Conservation (phyloP, 2,113 vertebrate genomes). For the Catharus bicknelli region DNA sequence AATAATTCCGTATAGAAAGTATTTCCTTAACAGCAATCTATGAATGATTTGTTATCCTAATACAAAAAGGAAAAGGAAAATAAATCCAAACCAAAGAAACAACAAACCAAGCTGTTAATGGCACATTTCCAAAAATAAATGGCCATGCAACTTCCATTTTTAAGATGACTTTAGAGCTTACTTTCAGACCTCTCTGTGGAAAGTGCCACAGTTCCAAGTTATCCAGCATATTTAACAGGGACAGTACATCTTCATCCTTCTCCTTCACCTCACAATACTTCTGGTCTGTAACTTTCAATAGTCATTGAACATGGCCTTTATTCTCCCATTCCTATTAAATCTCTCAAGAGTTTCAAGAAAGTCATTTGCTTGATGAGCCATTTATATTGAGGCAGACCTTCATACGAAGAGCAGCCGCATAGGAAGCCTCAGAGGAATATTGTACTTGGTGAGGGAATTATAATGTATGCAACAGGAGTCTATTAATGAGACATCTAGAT, state of each 20-base stretch:
- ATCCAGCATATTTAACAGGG: not conserved
- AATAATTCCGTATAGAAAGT: not conserved
- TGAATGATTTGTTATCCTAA: not conserved
- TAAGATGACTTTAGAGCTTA: not conserved
- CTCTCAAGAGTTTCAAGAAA: not conserved
- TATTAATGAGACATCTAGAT: slow-evolving; percentile 12
- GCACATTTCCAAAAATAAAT: not conserved
- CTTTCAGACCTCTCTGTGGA: not conserved
- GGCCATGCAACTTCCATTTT: not conserved
- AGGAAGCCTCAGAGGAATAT: not conserved
- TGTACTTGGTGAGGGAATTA: not conserved
- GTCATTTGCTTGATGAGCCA: not conserved
- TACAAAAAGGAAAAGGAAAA: not conserved
- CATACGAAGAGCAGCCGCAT: not conserved
- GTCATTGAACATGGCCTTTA: not conserved
- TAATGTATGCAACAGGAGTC: not conserved
- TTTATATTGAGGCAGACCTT: not conserved
- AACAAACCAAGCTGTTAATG: not conserved
- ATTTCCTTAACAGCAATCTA: not conserved
- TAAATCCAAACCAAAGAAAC: not conserved
- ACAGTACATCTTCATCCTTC: not conserved
- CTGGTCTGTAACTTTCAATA: not conserved
- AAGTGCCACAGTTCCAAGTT: not conserved
- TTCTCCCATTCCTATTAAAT: not conserved
- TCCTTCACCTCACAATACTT: not conserved